A percentile compares a stretch with the other conserved stretches of the same genome.
Evolutionary conservation across 2,797 vertebrate genomes (phyloP).

Genomic region (Acrossocheilus wenchowensis): DNA sequence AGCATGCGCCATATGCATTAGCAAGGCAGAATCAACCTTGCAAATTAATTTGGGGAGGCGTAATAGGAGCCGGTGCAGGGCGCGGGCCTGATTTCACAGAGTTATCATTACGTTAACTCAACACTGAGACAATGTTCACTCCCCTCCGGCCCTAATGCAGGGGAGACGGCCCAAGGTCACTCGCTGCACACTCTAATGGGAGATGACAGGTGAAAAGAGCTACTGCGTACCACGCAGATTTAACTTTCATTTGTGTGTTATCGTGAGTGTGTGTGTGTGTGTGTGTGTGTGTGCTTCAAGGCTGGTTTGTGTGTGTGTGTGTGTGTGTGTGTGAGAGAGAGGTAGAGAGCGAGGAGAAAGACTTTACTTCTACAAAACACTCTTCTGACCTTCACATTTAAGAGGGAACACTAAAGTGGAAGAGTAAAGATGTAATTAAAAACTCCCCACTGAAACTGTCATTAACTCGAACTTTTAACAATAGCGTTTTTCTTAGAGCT

Average conservation of each 20-base stretch:
- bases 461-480: conserved; percentile 39
- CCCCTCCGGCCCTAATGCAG: conserved; percentile 59
- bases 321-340: background rate
- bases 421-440: conserved; percentile 26
- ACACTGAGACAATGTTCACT: conserved; percentile 62
- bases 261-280: conserved; percentile 26
- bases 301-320: background rate
- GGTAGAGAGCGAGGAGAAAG: conserved; percentile 4
- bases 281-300: conserved; percentile 7
- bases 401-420: background rate
- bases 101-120: conserved; percentile 77
- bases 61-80: conserved; percentile 78
- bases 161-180: conserved; percentile 81
- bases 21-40: conserved; percentile 75
- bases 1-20: conserved; percentile 72
- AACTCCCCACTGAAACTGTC: background rate
- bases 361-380: conserved; percentile 27
- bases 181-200: conserved; percentile 75
- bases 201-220: conserved; percentile 83
- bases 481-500: conserved; percentile 8
- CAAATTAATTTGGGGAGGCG: conserved; percentile 82
- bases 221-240: conserved; percentile 74
- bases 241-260: conserved; percentile 73
- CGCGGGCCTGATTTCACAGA: conserved; percentile 81
- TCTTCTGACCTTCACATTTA: conserved; percentile 46